Evolutionary conservation across 2,113 vertebrate genomes (phyloP), one percentile per base, ranked within the genome.

Genomic region (Nycticryphes semicollaris): DNA sequence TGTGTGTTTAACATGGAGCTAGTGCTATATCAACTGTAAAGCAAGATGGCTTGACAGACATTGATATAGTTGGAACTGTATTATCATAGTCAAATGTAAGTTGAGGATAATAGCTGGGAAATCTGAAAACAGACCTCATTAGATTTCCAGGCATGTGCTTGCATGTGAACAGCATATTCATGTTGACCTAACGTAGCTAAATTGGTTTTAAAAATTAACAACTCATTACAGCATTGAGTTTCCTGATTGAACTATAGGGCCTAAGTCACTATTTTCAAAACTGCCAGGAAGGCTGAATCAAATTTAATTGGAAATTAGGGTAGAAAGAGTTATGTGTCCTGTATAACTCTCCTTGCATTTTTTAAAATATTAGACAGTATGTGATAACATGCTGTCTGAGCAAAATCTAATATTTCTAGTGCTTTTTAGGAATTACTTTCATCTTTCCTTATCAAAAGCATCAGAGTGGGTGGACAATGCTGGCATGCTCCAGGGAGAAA

Each of bases 11-110:
- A 85, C 81, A 23, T 50, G 93, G 62, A 84, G 33, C 63, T 87
- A 96, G 86, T 73, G 84, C 24, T 94, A 76, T 73, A 93, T 91
- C 92, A 96, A 76, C 86, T 96, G 86, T 92, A 74, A 92, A 96
- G 87, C 84, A 92, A 92, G 89, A 91, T 62, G 81, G 83, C 81
- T 94, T 96, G 96, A 96, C 94, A 95, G 95, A 76, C 54, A 93
- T 59, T 95, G 84, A 93, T 92, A 94, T 53, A 94, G 90, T 87
- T 91, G 77, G 95, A 96, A 66, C 25, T 89, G 39, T 64, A 87
- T 87, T 96, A 68, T 73, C 66, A 59, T 76, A 87, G 87, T 31
- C 80, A 94, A 93, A 95, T 93, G 90, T 73, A 96, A 96, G 94
- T 89, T 85, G 80, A 94, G 86, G 77, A 89, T 93, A 96, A 95